A percentile compares a stretch with the other conserved stretches of the same genome.
phyloP scores from a whole-genome alignment of 2,113 vertebrate genomes.

The Poicephalus gulielmi region DNA sequence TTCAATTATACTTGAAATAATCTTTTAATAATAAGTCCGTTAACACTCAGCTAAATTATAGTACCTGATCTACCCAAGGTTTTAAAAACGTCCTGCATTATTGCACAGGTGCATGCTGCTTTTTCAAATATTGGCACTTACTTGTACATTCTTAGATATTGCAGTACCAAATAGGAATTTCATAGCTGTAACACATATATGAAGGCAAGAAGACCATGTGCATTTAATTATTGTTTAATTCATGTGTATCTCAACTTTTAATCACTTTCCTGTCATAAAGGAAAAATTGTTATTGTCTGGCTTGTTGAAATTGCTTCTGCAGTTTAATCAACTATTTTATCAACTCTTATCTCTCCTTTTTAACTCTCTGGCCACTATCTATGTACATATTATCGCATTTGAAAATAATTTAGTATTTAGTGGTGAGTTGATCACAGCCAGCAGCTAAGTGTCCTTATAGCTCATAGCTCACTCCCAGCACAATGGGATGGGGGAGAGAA shows the following conservation, averaged over 20 bases:
- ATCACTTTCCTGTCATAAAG: neutral
- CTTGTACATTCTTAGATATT: neutral
- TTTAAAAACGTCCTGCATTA: neutral
- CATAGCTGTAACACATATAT: neutral
- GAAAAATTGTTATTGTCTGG: neutral
- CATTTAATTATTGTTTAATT: neutral
- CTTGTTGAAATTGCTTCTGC: neutral
- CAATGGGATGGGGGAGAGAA: neutral
- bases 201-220: neutral
- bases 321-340: neutral
- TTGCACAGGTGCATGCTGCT: neutral
- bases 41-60: neutral
- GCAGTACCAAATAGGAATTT: neutral
- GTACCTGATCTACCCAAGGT: neutral
- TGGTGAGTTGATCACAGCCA: neutral
- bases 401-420: neutral
- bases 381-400: neutral
- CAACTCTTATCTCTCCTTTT: neutral
- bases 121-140: neutral
- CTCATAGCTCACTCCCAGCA: rapidly evolving
- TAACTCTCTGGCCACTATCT: neutral
- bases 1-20: neutral
- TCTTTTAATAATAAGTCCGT: neutral
- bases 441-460: too few species aligned
- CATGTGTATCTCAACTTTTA: neutral